Base-by-base conservation (phyloP, 1,140 invertebrate genomes). In the Stegodyphus dumicola region DNA sequence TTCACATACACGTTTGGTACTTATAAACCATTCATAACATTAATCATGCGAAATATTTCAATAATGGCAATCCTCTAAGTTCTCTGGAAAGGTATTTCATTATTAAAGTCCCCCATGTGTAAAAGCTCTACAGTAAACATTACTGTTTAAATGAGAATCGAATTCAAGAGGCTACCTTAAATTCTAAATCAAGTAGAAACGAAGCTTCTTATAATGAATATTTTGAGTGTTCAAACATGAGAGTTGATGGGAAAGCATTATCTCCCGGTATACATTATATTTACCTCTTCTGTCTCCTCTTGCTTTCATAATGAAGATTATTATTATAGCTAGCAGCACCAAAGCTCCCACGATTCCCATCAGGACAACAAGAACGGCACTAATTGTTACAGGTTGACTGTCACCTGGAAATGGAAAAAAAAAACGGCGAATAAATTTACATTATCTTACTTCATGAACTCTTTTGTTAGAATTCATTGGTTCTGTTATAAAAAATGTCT, bases 261-360 rank as follows among this genome's bases (percentile, higher is more conserved):
- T 33, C 33, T 33, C 33, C 33, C 33, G 33, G 33, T 33, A 33
- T 33, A 33, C 9, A 60, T 9, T 0, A 73, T 51, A 48, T 51
- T 70, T 85, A 85, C 83, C 83, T 77, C 83, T 48, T 71, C 60
- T 85, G 51, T 85, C 83, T n/a, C 83, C 69, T 53, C 76, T 53
- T 10, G 73, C 77, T 52, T 80, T 88, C 87, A 95, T 93, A 6
- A 94, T 92, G 6, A 94, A 91, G 70, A 95, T 93, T 88, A 95
- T 94, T 86, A 94, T 92, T 85, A 95, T 92, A 54, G 94, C 94
- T 79, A 94, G 93, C 85, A 95, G 90, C 69, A 95, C 92, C 56
- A 95, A 90, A 54, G 94, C 94, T 18, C 93, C 93, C n/a, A 95
- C 92, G 80, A 94, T 93, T 52, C 94, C 94, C 53, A 94, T 93